These are phyloP conservation scores for Rhorus exstirpatorius DNA, from an alignment of 2,888 invertebrate genomes.

Conservation along the genomic window DNA sequence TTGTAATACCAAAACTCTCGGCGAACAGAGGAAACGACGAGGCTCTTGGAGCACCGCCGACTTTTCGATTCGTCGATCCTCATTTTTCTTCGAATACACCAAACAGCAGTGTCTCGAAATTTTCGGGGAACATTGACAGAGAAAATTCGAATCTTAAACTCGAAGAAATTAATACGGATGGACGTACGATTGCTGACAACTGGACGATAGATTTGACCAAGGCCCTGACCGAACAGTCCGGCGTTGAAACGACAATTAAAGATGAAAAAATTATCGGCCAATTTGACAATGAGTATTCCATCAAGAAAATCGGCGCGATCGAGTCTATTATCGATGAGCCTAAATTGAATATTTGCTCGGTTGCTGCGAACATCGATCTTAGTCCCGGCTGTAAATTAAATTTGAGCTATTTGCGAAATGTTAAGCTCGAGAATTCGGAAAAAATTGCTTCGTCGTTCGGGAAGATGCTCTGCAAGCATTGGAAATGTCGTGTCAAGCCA, in stretches of 20 bases:
- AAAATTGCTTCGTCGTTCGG: constrained; percentile 86
- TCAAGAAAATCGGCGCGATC: constrained; percentile 15
- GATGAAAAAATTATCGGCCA: constrained; percentile 15
- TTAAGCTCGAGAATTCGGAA: constrained; percentile 71
- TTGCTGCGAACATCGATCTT: constrained; percentile 37
- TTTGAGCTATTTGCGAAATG: constrained; percentile 60
- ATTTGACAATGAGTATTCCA: background rate
- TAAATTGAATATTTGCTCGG: background rate
- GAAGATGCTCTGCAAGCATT: constrained; percentile 86
- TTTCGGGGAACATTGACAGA: constrained; percentile 36
- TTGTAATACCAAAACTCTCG: constrained; percentile 77
- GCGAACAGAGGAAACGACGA: constrained; percentile 14
- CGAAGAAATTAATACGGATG: constrained; percentile 2
- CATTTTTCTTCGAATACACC: no score
- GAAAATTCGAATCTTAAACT: constrained; percentile 37
- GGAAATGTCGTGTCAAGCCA: constrained; percentile 76
- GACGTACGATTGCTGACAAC: constrained; percentile 69
- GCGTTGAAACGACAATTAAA: constrained; percentile 2
- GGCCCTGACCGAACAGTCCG: constrained; percentile 76
- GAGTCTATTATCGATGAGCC: constrained; percentile 14
- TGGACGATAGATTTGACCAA: constrained; percentile 86
- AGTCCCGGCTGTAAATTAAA: constrained; percentile 68
- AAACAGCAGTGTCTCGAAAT: background rate
- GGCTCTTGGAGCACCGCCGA: background rate
- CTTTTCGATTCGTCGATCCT: constrained; percentile 1